Evolutionary conservation across 1,140 invertebrate species (phyloP).

Genomic region (Drosophila burlai): DNA sequence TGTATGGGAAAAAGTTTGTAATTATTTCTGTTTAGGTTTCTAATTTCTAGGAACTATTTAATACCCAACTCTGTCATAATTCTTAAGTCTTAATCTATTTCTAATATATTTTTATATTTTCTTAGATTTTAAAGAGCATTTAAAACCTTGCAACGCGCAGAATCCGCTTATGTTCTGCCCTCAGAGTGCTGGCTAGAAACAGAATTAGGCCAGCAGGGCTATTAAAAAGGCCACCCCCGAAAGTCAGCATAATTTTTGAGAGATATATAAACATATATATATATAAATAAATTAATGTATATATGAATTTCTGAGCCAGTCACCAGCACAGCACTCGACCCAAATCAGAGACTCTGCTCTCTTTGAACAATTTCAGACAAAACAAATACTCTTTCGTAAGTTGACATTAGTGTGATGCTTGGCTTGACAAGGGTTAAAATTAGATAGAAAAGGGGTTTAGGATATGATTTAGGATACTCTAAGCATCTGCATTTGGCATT

Average conservation of each 20-base stretch:
- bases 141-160: slow-evolving; percentile 44
- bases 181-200: neutral
- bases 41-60: neutral
- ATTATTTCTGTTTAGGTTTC: too few relatives aligned
- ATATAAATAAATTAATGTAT: neutral
- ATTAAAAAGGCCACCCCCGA: slow-evolving; percentile 26
- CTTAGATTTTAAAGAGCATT: neutral
- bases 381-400: neutral
- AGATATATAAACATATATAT: neutral
- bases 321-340: slow-evolving; percentile 52
- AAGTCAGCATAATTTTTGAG: slow-evolving; percentile 4
- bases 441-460: neutral
- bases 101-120: too few relatives aligned
- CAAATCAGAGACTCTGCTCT: slow-evolving; percentile 46
- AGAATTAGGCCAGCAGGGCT: slow-evolving; percentile 26
- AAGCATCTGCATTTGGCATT: slow-evolving; percentile 16
- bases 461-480: neutral
- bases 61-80: neutral
- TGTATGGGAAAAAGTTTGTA: neutral
- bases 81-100: neutral
- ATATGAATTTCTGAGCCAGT: neutral
- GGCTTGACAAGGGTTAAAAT: slow-evolving; percentile 7
- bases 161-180: slow-evolving; percentile 44
- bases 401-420: slow-evolving; percentile 42
- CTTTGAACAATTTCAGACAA: slow-evolving; percentile 17